Conservation (phyloP, 2,888 invertebrate genomes). For the Cerastis rubricosa region DNA sequence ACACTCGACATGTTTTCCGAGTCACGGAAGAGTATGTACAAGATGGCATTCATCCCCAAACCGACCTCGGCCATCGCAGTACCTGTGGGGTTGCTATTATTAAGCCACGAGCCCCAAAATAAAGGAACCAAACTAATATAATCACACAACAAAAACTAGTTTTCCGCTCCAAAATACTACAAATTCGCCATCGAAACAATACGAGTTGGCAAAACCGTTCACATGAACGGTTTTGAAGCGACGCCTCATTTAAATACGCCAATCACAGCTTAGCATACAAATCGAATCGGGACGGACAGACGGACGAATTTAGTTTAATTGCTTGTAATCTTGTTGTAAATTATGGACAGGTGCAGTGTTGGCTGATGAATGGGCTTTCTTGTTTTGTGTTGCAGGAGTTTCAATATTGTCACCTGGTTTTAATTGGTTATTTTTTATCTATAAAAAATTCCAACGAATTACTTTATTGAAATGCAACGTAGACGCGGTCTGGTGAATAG, state of each 20-base stretch:
- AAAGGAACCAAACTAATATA: conserved; percentile 43
- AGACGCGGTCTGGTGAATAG: not conserved
- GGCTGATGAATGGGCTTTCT: not conserved
- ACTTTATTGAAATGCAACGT: not conserved
- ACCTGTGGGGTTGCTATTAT: not conserved
- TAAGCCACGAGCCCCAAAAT: not conserved
- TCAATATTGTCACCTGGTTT: not conserved
- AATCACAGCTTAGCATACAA: conserved; percentile 71
- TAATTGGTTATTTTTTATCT: not conserved
- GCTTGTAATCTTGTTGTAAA: conserved; percentile 63
- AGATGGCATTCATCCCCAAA: not conserved
- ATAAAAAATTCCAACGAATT: not conserved
- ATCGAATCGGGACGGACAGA: conserved; percentile 64
- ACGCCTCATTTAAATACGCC: conserved; percentile 67
- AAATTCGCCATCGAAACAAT: conserved; percentile 57
- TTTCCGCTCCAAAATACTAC: conserved; percentile 43
- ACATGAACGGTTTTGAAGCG: conserved; percentile 60
- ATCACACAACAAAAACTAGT: conserved; percentile 47
- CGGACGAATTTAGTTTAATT: conserved; percentile 68
- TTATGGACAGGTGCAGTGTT: conserved; percentile 44
- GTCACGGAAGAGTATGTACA: too few relatives aligned
- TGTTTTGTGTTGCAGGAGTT: conserved; percentile 3
- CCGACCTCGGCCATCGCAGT: not conserved
- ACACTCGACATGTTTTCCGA: not conserved
- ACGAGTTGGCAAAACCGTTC: conserved; percentile 51